Evolutionary conservation across 1,140 invertebrate genomes (phyloP).

Genomic region (Pygmarrhopalites habei): DNA sequence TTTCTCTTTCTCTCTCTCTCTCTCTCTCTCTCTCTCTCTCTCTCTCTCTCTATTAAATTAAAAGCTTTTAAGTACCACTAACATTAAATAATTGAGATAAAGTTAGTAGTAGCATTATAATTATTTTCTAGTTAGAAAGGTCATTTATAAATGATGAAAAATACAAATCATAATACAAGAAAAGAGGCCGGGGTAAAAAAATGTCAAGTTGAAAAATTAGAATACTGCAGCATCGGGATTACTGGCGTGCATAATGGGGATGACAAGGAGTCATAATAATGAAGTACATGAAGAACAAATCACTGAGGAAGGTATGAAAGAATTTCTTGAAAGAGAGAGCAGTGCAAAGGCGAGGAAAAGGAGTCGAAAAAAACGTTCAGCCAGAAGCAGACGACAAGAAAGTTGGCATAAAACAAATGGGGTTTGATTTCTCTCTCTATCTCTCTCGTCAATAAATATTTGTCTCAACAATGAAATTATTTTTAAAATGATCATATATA

Average conservation of each 20-base stretch:
- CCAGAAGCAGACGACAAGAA: constrained; percentile 15
- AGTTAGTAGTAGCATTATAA: too few relatives aligned
- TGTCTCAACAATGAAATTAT: not conserved
- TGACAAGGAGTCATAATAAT: constrained; percentile 25
- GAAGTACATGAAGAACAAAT: constrained; percentile 18
- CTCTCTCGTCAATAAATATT: not conserved
- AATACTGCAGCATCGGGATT: constrained; percentile 31
- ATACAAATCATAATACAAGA: not conserved
- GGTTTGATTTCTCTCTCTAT: constrained; percentile 24
- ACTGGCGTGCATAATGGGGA: constrained; percentile 35
- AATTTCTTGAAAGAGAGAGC: constrained; percentile 28
- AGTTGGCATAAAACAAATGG: constrained; percentile 33
- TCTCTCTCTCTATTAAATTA: too few relatives aligned
- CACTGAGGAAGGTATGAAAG: constrained; percentile 35
- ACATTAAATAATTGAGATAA: too few relatives aligned
- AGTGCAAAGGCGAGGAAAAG: constrained; percentile 23
- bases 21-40: too few relatives aligned
- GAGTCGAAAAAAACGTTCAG: constrained; percentile 27
- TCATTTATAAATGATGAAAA: too few relatives aligned
- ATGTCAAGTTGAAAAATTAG: constrained; percentile 19
- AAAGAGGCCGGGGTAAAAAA: constrained; percentile 7
- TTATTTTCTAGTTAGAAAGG: too few relatives aligned
- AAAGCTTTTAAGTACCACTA: too few relatives aligned
- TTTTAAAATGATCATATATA: too few relatives aligned
- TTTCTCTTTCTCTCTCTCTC: too few relatives aligned